Percentiles rank a stretch among this genome's conserved stretches.
These are phyloP conservation scores for Autographa pulchrina DNA, from an alignment of 2,888 invertebrate genomes.

Conservation along the genomic window DNA sequence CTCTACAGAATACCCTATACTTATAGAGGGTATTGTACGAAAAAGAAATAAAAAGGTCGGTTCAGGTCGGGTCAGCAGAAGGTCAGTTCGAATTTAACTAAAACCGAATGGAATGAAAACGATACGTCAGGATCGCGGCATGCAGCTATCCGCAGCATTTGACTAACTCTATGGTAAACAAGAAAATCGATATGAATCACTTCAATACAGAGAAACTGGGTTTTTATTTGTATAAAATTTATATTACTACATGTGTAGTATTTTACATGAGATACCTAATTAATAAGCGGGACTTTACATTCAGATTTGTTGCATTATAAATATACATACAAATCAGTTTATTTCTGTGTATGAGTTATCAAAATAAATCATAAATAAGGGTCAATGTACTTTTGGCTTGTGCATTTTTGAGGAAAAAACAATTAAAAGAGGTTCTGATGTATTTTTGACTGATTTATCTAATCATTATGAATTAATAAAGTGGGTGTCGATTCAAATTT, in stretches of 20 bases:
- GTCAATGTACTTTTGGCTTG: neutral
- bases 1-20: neutral
- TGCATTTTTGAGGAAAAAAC: neutral
- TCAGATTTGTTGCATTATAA: neutral
- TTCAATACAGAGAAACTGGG: neutral
- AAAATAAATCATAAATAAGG: neutral
- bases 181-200: neutral
- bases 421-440: neutral
- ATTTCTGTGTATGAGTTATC: neutral
- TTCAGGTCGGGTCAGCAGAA: neutral
- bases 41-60: constrained; percentile 3
- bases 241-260: neutral
- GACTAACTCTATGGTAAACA: neutral
- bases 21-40: constrained; percentile 1
- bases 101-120: neutral
- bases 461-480: neutral
- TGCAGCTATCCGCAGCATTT: too few species aligned
- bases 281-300: neutral
- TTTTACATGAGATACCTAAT: neutral
- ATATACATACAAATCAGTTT: neutral
- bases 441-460: constrained; percentile 1
- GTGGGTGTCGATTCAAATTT: neutral
- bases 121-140: neutral
- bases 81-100: neutral
- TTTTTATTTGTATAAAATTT: neutral